phyloP scores from a whole-genome alignment of 2,113 vertebrate species.

The Xiphias gladius region DNA sequence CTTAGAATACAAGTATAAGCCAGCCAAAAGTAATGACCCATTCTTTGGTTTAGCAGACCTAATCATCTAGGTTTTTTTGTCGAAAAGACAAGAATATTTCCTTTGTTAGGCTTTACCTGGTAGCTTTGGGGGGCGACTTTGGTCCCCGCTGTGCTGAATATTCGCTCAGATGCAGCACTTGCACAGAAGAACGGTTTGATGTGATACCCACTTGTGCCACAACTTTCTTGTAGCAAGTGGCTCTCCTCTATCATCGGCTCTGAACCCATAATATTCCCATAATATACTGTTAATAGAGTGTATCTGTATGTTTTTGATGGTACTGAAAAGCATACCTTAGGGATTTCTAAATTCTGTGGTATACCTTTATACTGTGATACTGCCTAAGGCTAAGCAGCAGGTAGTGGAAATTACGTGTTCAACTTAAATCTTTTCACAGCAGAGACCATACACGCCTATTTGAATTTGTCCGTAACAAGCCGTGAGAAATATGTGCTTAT shows the following conservation, averaged over 20 bases:
- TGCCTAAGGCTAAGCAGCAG: not conserved
- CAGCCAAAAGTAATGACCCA: too few relatives aligned
- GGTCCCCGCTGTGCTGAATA: not conserved
- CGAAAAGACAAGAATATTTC: too few relatives aligned
- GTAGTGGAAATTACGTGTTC: not conserved
- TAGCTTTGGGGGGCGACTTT: too few relatives aligned
- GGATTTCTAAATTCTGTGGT: too few relatives aligned
- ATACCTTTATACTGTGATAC: not conserved
- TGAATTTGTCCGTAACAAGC: not conserved
- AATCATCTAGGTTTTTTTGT: too few relatives aligned
- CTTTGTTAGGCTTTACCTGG: too few relatives aligned
- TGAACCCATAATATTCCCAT: not conserved
- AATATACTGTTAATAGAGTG: too few relatives aligned
- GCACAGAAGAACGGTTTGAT: not conserved
- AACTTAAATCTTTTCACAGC: not conserved
- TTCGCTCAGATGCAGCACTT: not conserved
- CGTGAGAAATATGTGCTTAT: not conserved
- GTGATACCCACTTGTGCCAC: not conserved
- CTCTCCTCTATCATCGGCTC: not conserved
- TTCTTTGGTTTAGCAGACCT: too few relatives aligned
- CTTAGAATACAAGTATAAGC: not conserved
- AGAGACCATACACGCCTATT: not conserved
- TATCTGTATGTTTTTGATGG: not conserved
- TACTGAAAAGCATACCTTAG: not conserved
- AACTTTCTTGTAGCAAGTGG: not conserved